phyloP scores from a whole-genome alignment of 1,140 invertebrate genomes.

The Calephelis nemesis region DNA sequence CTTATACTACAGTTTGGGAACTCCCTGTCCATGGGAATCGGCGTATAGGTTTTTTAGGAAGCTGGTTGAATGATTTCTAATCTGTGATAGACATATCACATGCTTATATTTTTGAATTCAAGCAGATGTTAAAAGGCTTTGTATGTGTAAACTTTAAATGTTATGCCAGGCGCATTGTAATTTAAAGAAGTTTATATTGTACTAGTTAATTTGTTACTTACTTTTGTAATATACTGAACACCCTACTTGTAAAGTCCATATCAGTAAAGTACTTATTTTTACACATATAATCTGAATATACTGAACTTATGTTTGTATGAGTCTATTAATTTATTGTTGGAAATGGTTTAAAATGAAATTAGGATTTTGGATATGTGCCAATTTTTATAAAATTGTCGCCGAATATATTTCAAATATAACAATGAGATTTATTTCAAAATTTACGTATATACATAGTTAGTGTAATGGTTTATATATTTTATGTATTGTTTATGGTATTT shows the following conservation, averaged over 20 bases:
- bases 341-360: conserved; percentile 10
- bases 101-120: conserved; percentile 16
- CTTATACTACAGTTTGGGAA: not conserved
- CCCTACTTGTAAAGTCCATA: not conserved
- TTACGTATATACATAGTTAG: conserved; percentile 34
- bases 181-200: conserved; percentile 37
- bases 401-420: conserved; percentile 18
- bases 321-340: conserved; percentile 4
- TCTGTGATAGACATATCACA: conserved; percentile 31
- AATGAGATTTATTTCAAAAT: conserved; percentile 28
- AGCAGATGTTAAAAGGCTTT: conserved; percentile 6
- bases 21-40: not conserved
- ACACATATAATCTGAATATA: not conserved
- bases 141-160: conserved; percentile 10
- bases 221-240: conserved; percentile 16
- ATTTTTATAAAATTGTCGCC: conserved; percentile 27
- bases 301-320: not conserved
- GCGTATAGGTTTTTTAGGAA: not conserved
- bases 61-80: not conserved
- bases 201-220: conserved; percentile 22
- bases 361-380: conserved; percentile 28
- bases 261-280: conserved; percentile 11
- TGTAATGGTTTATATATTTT: conserved; percentile 59
- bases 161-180: conserved; percentile 5
- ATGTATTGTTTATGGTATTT: conserved; percentile 34